These are phyloP conservation scores for Spatulosminthurus flaviceps DNA, from an alignment of 2,888 invertebrate species.

Conservation along the genomic window DNA sequence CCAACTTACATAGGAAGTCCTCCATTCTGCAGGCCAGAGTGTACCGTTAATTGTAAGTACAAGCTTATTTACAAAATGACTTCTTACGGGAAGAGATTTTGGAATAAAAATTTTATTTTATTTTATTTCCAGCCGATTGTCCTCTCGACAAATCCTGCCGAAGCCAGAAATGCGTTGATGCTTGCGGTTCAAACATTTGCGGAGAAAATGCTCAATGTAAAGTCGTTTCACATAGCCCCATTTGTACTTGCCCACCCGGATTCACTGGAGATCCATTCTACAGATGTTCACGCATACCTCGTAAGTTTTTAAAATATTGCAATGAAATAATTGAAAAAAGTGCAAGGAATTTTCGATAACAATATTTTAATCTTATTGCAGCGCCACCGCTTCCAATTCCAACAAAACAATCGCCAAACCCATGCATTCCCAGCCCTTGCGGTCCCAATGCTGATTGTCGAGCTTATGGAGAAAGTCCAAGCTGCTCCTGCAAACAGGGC, in stretches of 20 bases:
- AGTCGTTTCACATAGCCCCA: slow-evolving; percentile 68
- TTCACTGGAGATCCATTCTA: slow-evolving; percentile 57
- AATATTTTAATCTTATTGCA: slow-evolving; percentile 20
- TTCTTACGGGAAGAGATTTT: too few relatives aligned
- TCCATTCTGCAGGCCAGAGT: slow-evolving; percentile 63
- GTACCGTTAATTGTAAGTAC: slow-evolving; percentile 49
- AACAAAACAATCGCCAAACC: slow-evolving; percentile 32
- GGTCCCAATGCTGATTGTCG: slow-evolving; percentile 76
- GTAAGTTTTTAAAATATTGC: slow-evolving; percentile 37
- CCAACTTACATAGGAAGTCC: slow-evolving; percentile 48
- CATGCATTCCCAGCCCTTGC: slow-evolving; percentile 73
- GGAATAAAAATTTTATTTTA: slow-evolving; percentile 67
- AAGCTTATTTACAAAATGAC: too few relatives aligned
- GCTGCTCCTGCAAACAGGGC: slow-evolving; percentile 65
- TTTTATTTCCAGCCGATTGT: slow-evolving; percentile 72
- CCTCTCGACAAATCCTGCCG: slow-evolving; percentile 70
- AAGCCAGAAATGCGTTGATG: slow-evolving; percentile 75
- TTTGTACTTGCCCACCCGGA: slow-evolving; percentile 69
- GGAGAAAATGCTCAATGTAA: slow-evolving; percentile 65
- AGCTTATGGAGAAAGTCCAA: slow-evolving; percentile 64
- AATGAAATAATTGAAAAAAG: too few relatives aligned
- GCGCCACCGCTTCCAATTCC: slow-evolving; percentile 43
- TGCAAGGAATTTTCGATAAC: too few relatives aligned
- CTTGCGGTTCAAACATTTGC: slow-evolving; percentile 75
- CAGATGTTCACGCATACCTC: slow-evolving; percentile 50